Percentiles rank a stretch among this genome's conserved stretches.
phyloP scores from a whole-genome alignment of 2,113 vertebrate species.

The Callopanchax toddi region DNA sequence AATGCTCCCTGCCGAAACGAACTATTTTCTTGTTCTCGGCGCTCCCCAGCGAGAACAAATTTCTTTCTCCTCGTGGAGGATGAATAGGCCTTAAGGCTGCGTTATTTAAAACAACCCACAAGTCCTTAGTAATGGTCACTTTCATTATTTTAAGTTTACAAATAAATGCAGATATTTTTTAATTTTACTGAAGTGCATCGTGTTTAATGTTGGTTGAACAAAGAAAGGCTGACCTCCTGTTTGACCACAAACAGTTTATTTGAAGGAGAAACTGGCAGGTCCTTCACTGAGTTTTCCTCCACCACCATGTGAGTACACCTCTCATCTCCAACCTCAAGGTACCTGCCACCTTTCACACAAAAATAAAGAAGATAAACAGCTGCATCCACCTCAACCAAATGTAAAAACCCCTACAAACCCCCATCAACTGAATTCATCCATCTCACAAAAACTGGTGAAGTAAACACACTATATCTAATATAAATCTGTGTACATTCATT shows the following conservation, averaged over 20 bases:
- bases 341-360: conserved; percentile 82
- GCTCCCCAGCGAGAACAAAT: too few species aligned
- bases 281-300: conserved; percentile 93
- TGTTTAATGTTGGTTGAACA: background rate
- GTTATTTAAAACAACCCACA: background rate
- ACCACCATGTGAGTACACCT: conserved; percentile 94
- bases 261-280: conserved; percentile 87
- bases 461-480: too few species aligned
- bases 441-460: too few species aligned
- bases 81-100: background rate
- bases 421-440: background rate
- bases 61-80: too few species aligned
- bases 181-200: background rate
- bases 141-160: too few species aligned
- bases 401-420: background rate
- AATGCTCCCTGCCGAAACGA: too few species aligned
- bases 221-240: conserved; percentile 87
- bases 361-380: background rate
- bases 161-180: too few species aligned
- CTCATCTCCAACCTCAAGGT: conserved; percentile 87
- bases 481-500: too few species aligned
- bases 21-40: too few species aligned
- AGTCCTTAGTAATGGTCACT: background rate
- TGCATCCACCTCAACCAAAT: background rate
- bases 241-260: conserved; percentile 95